These are phyloP conservation scores for Hartigia nigra DNA, from an alignment of 2,888 invertebrate genomes.

Conservation along the genomic window DNA sequence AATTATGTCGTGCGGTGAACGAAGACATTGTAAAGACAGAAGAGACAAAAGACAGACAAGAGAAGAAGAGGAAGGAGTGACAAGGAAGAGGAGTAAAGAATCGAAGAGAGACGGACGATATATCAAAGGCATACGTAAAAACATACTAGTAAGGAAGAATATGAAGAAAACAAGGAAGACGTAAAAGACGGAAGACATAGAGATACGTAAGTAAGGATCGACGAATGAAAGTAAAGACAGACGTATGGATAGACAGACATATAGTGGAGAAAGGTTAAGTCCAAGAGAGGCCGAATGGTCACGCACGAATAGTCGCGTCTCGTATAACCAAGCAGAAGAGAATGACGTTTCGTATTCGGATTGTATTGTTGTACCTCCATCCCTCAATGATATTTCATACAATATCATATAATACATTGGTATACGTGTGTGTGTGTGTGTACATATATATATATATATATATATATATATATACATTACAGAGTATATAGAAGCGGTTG, in stretches of 20 bases:
- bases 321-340: constrained; percentile 15
- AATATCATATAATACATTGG: constrained; percentile 34
- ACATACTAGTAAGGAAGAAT: not conserved
- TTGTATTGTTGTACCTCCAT: constrained; percentile 36
- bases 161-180: not conserved
- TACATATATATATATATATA: no score
- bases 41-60: constrained; percentile 16
- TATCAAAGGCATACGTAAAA: not conserved
- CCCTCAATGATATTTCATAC: constrained; percentile 30
- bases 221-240: not conserved
- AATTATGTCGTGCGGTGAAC: constrained; percentile 10
- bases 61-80: not conserved
- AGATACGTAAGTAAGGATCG: not conserved
- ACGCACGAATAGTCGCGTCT: constrained; percentile 34
- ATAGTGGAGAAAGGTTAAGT: not conserved
- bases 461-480: not conserved
- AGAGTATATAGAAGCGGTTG: not conserved
- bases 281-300: constrained; percentile 22
- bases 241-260: not conserved
- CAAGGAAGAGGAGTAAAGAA: not conserved
- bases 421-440: not conserved
- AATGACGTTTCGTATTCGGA: constrained; percentile 39
- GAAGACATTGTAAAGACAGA: constrained; percentile 21
- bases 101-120: not conserved
- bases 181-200: not conserved